Conservation (phyloP, 2,888 invertebrate species). For the Cantharis nigra region DNA sequence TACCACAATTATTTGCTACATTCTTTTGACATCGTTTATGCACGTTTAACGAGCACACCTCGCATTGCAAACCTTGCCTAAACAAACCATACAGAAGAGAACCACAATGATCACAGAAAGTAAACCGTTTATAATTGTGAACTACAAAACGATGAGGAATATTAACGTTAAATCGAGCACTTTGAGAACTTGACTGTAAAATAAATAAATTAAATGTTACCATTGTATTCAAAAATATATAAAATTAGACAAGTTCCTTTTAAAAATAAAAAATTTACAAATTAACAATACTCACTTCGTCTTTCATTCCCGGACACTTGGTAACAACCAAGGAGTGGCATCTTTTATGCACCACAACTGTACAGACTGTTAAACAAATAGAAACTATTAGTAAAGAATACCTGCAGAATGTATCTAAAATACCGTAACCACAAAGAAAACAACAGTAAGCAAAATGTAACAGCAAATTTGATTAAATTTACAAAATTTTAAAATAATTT, state of each 20-base stretch:
- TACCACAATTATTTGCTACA: constrained; percentile 99
- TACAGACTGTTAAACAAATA: constrained; percentile 75
- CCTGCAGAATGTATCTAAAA: not conserved
- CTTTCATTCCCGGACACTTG: constrained; percentile 98
- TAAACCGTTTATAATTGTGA: constrained; percentile 96
- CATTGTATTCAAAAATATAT: not conserved
- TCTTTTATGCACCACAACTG: constrained; percentile 98
- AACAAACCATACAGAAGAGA: constrained; percentile 95
- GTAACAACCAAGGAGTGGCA: constrained; percentile 97
- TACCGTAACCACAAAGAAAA: constrained; percentile 1
- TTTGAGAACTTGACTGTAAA: constrained; percentile 59
- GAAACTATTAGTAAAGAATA: constrained; percentile 16
- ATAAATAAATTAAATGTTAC: constrained; percentile 29
- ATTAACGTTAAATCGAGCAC: constrained; percentile 93
- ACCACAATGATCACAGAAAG: constrained; percentile 99
- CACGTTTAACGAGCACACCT: constrained; percentile 95
- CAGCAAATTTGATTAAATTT: not conserved
- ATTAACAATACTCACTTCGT: constrained; percentile 65
- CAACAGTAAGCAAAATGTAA: not conserved
- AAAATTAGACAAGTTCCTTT: not conserved
- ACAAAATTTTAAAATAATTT: not conserved
- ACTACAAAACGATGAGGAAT: constrained; percentile 95
- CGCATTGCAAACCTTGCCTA: constrained; percentile 95
- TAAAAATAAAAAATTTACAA: not conserved
- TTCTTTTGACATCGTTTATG: constrained; percentile 99